Conservation (phyloP, 2,888 invertebrate genomes). For the Oeneis ivallda region DNA sequence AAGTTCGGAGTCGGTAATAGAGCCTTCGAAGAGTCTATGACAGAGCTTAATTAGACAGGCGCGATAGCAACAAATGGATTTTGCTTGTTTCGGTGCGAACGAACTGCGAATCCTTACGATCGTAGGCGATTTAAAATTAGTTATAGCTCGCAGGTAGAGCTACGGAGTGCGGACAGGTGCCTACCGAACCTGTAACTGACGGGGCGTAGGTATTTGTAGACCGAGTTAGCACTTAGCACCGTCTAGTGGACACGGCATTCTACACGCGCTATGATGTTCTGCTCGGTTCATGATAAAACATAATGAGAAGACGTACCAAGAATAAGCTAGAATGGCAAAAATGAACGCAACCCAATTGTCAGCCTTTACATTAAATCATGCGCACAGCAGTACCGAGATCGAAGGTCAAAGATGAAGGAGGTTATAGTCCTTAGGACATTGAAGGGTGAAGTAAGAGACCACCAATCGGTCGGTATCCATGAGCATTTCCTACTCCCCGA, state of each 20-base stretch:
- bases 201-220: slow-evolving; percentile 22
- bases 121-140: slow-evolving; percentile 56
- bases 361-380: too few relatives aligned
- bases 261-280: neutral
- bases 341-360: neutral
- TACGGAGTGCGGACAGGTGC: slow-evolving; percentile 15
- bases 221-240: slow-evolving; percentile 21
- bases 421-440: too few relatives aligned
- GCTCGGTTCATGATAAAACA: neutral
- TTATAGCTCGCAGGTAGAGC: slow-evolving; percentile 13
- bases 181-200: slow-evolving; percentile 22
- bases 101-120: slow-evolving; percentile 56
- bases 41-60: slow-evolving; percentile 81
- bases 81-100: slow-evolving; percentile 72
- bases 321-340: neutral
- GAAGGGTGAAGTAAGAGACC: too few relatives aligned
- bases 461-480: too few relatives aligned
- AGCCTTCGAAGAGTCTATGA: slow-evolving; percentile 81
- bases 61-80: slow-evolving; percentile 78
- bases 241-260: slow-evolving; percentile 5
- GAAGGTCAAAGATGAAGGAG: too few relatives aligned
- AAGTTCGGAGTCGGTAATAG: slow-evolving; percentile 80
- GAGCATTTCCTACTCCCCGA: too few relatives aligned
- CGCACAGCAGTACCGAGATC: too few relatives aligned
- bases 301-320: neutral